Base-by-base conservation (phyloP, 2,113 vertebrate genomes). In the Monopterus albus region DNA sequence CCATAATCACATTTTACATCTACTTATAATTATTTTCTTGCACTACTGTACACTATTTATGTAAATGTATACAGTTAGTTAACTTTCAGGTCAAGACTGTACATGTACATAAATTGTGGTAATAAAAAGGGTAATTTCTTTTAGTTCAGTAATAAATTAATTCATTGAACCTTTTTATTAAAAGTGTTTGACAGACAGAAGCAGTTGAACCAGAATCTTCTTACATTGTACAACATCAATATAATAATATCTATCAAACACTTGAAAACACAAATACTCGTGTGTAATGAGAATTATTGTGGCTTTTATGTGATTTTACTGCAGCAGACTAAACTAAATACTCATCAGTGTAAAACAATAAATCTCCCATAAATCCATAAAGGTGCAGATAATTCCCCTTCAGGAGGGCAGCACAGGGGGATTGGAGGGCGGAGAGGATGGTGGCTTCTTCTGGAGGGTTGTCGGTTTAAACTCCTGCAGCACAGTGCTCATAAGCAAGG, bases 261-360 rank as follows among this genome's bases (percentile, higher is more conserved):
- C 82, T 82, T 59, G 69, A 80, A 82, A 76, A 69, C 73, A 77
- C 39, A 55, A 74, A 80, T 49, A 35, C 28, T 65, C 1, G 38
- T 66, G 50, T 45, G 33, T 49, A 8, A 53, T 21, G 59, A 77
- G 15, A 49, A 78, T 73, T 78, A 85, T 73, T 83, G 73, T 29
- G 15, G 57, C 57, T 74, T 85, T 87, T 76, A 81, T 83, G 74
- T 81, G 67, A 67, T 76, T 85, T 85, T 87, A 89, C 87, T 14
- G 80, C 82, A 56, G 72, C 51, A 4, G 31, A 79, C 66, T 73
- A 76, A 84, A 79, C 71, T 69, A 84, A 90, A 89, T 85, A 79
- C 72, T 82, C 78, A 86, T 87, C 87, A 89, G 87, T 71, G 86
- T 89, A 89, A 89, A 89, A 89, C 86, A 81, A 91, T 91, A 91